Evolutionary conservation across 2,888 invertebrate genomes (phyloP), one percentile per base, ranked within the genome.

Genomic region (Nomada fabriciana): DNA sequence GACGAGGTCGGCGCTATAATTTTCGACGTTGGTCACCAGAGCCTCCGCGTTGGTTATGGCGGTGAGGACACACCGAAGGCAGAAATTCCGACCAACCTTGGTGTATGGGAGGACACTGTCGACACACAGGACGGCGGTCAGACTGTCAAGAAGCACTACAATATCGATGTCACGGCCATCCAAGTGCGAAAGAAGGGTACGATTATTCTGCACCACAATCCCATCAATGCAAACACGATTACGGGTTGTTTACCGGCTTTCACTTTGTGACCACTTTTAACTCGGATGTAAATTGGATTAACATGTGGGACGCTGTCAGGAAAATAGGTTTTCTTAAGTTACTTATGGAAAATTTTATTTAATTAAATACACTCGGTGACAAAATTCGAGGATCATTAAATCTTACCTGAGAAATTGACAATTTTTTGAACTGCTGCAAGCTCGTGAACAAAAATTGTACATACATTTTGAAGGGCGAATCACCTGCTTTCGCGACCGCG

Each of bases 1-100:
- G 97, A 97, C 95, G 97, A 97, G 93, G 96, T 97, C 84, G 96
- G 97, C 60, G 97, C 97, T 25, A 93, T 97, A 75, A 97, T 97
- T 75, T 96, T 97, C 93, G 97, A 97, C 93, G 94, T 96, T 85
- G 97, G 97, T 25, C 96, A 96, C 85, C 96, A 96, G 91, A 96
- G 96, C 42, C 94, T 96, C 67, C 94, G 97, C 71, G 96, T 96
- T 73, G 97, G 97, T 68, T 97, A 96, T 95, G 97, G 96, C 70
- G 97, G 97, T 55, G 97, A 97, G 94, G 97, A 97, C 92, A 95
- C 95, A 74, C 97, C 97, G 43, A 96, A 96, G 94, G 95, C 95
- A 73, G 96, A 96, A 91, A 95, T 96, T 76, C 96, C 96, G 11
- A 95, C 96, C 70, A 94, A 94, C 86, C 94, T 96, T 76, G 96